Evolutionary conservation across 2,797 vertebrate species (phyloP), one percentile per base, ranked within the genome.

Genomic region (Sarcoramphus papa): DNA sequence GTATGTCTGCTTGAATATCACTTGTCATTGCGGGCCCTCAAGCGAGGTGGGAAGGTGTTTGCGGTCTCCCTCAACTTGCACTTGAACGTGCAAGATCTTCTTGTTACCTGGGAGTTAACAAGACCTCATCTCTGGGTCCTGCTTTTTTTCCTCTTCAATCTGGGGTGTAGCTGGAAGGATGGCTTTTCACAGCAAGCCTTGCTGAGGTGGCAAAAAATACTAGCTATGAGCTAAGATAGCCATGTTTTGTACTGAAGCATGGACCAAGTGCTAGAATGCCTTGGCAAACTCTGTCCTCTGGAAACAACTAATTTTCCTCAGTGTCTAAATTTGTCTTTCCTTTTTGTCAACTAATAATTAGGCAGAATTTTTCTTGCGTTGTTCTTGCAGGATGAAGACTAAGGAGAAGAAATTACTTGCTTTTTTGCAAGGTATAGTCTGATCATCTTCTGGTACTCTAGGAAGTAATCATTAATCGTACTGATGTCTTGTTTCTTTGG

Each of bases 131-230:
- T 74, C 23, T 50, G 35, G 31, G 53, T 62, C 54, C 28, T 56
- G 14, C 24, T 80, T 50, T 54, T 56, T 43, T 22, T 15, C 20
- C 28, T 64, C 40, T 64, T 75, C 20, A 30, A 1, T 37, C 14
- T 10, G 5, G 14, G 24, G 43, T 57, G 14, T 43, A 67, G 35
- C n/a, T 83, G 31, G 57, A 65, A 60, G 41, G 14, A 22, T 62
- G 47, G 7, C 7, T 88, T 78, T 78, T 35, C 53, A 54, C 23
- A 25, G n/a, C 45, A 88, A 65, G 47, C 16, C 47, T 54, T 60
- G 27, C 25, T 0, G 1, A 72, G 19, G 30, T 37, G 65, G 23
- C 31, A 54, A 78, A 60, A 43, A 2, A 0, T 23, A 67, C 35
- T 22, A 59, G 11, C 43, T 59, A 19, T 41, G n/a, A 68, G 16